Base-by-base conservation (phyloP, 2,888 invertebrate genomes). In the Pilophorus perplexus region DNA sequence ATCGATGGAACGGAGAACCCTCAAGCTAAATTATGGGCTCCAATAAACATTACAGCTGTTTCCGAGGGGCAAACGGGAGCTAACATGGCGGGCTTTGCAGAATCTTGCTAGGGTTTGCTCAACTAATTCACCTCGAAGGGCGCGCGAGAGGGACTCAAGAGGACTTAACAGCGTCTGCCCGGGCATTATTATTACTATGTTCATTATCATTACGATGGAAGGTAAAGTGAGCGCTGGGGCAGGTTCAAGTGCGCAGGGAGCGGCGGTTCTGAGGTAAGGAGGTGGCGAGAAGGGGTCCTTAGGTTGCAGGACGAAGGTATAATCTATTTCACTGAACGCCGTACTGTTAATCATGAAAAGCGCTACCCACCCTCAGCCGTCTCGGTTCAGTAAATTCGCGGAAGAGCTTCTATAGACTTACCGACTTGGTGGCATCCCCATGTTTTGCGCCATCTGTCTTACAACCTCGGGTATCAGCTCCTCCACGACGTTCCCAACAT, bases 101-200 rank as follows among this genome's bases (percentile, higher is more conserved):
- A 23, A 46, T 14, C 23, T n/a, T 22, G n/a, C 46, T 25, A 23
- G 12, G 46, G 46, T 46, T 46, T 22, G 23, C 20, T 46, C 46
- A 46, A 46, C 46, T 46, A 46, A 46, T 46, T 46, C 46, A 46
- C 46, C 10, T n/a, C n/a, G n/a, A 3, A 22, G 25, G 23, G 23
- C 46, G 3, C 46, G 46, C 23, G 23, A 14, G 4, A 5, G 46
- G 23, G 46, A 46, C 23, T 46, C 46, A 22, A 22, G 22, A 46
- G 46, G 46, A 46, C 46, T 46, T 46, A 46, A 46, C 46, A 46
- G 46, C 46, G 23, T 46, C 46, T n/a, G 23, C 25, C 23, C 46
- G 18, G 3, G 23, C 46, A 46, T 46, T 46, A 46, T 46, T 46
- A 46, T 46, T 46, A 46, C 46, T 23, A 46, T 46, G 46, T 46